Base-by-base conservation (phyloP, 2,888 invertebrate genomes). In the Galerucella nymphaeae region DNA sequence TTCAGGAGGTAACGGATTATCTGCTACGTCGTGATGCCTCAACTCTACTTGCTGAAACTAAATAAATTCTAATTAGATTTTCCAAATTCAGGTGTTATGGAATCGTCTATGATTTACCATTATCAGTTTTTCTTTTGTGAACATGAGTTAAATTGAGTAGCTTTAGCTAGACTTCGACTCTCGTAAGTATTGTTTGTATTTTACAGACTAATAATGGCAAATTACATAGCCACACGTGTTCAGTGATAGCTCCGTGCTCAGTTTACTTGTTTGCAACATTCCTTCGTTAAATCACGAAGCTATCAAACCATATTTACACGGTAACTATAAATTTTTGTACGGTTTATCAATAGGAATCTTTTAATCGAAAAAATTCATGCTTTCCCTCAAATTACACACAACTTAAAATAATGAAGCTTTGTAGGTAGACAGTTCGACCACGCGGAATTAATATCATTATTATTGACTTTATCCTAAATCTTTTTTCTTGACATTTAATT, bases 1-100 rank as follows among this genome's bases (percentile, higher is more conserved):
- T 50, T 90, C 90, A 63, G 90, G 89, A 1, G 93, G 93, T 50
- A 93, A 86, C 64, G 88, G 88, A n/a, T 85, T 85, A 77, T 89
- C 87, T 10, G 86, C 85, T 78, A 90, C 87, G 74, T 75, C 61
- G n/a, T 71, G 30, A 8, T 38, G 50, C 11, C 64, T 65, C 50
- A 67, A 55, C 55, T 68, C 66, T 14, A 68, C 72, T 18, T 62
- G 61, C 76, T 75, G 69, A 70, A 69, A 73, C 62, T 62, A 13
- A 50, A 59, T 61, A 30, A 30, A 45, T 48, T 14, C 1, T 6
- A 64, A 20, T 50, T 50, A n/a, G 10, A n/a, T 9, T 55, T 11
- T 13, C 2, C 2, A 23, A n/a, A n/a, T n/a, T n/a, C n/a, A n/a
- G n/a, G n/a, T n/a, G n/a, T n/a, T n/a, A n/a, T n/a, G n/a, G n/a